A percentile compares a stretch with the other conserved stretches of the same genome.
Conservation (phyloP, 2,113 vertebrate species). For the Loxodonta africana region DNA sequence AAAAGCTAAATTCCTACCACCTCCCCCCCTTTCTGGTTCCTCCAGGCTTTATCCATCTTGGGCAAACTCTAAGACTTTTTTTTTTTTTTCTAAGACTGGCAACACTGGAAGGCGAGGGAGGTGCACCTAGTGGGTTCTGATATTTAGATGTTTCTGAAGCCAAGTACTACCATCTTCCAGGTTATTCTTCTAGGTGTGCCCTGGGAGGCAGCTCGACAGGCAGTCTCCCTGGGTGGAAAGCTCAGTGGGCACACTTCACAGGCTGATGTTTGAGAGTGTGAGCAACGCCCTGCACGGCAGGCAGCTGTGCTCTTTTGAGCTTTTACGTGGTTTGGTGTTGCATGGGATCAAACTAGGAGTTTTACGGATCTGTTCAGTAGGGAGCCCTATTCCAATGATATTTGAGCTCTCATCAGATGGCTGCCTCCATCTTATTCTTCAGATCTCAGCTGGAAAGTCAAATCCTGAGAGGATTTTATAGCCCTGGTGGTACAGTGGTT, state of each 20-base stretch:
- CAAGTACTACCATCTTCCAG: not conserved
- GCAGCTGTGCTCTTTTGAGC: not conserved
- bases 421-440: not conserved
- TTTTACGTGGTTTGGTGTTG: not conserved
- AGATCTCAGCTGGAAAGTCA: not conserved
- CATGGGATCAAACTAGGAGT: not conserved
- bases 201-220: not conserved
- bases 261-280: not conserved
- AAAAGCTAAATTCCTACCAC: not conserved
- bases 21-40: not conserved
- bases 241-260: not conserved
- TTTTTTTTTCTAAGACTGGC: not conserved
- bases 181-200: not conserved
- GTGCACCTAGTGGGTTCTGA: not conserved
- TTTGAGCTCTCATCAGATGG: not conserved
- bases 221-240: not conserved
- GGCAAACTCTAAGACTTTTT: not conserved
- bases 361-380: not conserved
- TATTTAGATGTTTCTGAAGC: not conserved
- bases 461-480: not conserved
- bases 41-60: not conserved
- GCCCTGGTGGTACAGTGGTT: too few species aligned
- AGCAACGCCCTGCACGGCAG: too few species aligned
- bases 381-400: not conserved
- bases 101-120: rapidly evolving